A percentile compares a stretch with the other conserved stretches of the same genome.
phyloP scores from a whole-genome alignment of 2,113 vertebrate genomes.

The Syngnathoides biaculeatus region DNA sequence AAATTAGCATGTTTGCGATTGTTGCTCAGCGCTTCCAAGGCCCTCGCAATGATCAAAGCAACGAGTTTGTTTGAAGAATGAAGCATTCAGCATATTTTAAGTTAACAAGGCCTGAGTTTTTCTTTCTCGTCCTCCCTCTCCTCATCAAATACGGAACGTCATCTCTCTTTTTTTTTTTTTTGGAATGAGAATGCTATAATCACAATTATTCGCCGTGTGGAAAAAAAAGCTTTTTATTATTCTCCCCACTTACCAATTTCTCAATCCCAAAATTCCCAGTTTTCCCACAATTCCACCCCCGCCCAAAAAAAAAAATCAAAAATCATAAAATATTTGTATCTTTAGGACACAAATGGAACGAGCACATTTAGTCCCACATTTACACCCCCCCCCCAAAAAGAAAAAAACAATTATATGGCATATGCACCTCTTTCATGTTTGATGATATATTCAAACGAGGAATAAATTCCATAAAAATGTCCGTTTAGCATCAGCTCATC shows the following conservation, averaged over 20 bases:
- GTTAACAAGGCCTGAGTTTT: conserved; percentile 62
- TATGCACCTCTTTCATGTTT: too few species aligned
- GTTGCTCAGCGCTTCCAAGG: conserved; percentile 60
- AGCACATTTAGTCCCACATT: too few species aligned
- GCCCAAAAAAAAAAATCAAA: too few species aligned
- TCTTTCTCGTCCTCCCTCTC: conserved; percentile 23
- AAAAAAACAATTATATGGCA: too few species aligned
- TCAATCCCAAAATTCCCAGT: too few species aligned
- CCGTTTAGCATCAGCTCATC: too few species aligned
- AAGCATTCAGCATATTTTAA: conserved; percentile 67
- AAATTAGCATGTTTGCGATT: conserved; percentile 68
- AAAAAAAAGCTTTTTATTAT: neutral
- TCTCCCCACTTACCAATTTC: neutral
- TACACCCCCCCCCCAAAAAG: too few species aligned
- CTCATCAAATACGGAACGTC: conserved; percentile 38
- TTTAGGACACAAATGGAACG: too few species aligned
- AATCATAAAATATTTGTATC: too few species aligned
- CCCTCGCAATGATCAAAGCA: conserved; percentile 68
- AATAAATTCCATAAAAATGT: too few species aligned
- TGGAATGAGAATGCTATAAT: neutral
- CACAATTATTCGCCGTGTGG: neutral
- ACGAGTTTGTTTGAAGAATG: conserved; percentile 64
- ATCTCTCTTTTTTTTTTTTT: conserved; percentile 55
- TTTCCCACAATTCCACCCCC: too few species aligned
- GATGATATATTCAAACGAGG: too few species aligned